phyloP scores from a whole-genome alignment of 2,113 vertebrate species.

The Progne subis region DNA sequence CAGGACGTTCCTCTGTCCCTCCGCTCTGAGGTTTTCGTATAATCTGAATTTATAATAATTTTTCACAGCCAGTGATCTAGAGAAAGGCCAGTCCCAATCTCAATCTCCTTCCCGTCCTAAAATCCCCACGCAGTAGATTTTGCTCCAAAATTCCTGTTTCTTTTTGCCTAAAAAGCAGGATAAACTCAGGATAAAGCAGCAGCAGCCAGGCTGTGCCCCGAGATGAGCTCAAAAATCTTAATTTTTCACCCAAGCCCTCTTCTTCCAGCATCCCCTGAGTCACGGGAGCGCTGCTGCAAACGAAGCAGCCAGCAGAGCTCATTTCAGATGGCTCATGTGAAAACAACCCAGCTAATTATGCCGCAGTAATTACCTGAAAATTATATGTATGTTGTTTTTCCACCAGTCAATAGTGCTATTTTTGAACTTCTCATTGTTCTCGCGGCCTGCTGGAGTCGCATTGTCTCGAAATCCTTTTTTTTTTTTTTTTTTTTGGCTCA shows the following conservation, averaged over 20 bases:
- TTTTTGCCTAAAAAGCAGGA: not conserved
- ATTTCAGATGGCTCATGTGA: conserved; percentile 34
- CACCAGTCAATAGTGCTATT: conserved; percentile 68
- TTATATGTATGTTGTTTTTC: conserved; percentile 75
- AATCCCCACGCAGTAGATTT: not conserved
- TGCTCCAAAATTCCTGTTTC: not conserved
- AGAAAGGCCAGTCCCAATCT: not conserved
- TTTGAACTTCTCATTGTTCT: conserved; percentile 65
- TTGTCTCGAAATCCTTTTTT: conserved; percentile 22
- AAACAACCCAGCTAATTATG: conserved; percentile 71
- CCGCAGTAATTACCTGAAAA: conserved; percentile 75
- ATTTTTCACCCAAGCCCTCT: not conserved
- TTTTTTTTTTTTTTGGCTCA: not conserved
- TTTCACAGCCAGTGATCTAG: not conserved
- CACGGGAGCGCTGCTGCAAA: not conserved
- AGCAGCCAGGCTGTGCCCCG: not conserved
- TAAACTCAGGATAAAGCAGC: not conserved
- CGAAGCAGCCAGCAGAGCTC: not conserved
- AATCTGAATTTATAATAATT: not conserved
- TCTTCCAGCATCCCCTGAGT: not conserved
- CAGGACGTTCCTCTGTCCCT: not conserved
- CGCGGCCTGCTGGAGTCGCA: conserved; percentile 41
- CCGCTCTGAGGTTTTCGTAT: not conserved
- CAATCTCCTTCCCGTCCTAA: not conserved
- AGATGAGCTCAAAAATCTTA: not conserved